Conservation (phyloP, 2,113 vertebrate genomes). For the Hepsetus odoe region DNA sequence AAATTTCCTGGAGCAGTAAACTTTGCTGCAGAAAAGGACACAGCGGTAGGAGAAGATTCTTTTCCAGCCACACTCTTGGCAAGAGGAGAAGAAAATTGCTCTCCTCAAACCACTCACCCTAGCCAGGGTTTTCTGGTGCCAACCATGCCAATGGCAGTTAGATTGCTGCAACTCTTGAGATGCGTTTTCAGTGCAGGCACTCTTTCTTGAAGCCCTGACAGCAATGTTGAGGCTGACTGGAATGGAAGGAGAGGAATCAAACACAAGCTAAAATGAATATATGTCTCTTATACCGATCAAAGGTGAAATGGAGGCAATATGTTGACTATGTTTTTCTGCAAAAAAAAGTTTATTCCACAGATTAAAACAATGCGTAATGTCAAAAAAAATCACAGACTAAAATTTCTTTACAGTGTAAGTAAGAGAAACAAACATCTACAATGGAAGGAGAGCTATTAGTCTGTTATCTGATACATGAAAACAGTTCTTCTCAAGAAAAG, state of each 20-base stretch:
- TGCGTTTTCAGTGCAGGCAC: conserved; percentile 54
- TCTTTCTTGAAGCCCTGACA: conserved; percentile 40
- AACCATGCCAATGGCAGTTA: conserved; percentile 35
- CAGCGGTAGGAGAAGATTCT: conserved; percentile 42
- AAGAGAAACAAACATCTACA: too few species aligned
- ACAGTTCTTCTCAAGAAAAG: too few species aligned
- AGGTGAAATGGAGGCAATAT: background rate
- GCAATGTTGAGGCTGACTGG: conserved; percentile 1
- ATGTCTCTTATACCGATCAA: conserved; percentile 25
- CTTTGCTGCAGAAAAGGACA: conserved; percentile 40
- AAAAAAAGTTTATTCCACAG: too few species aligned
- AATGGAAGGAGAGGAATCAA: conserved; percentile 28
- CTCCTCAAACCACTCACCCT: conserved; percentile 32
- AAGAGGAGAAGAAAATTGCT: conserved; percentile 44
- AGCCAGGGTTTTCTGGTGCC: conserved; percentile 27
- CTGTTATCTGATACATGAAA: too few species aligned
- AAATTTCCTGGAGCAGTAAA: conserved; percentile 45
- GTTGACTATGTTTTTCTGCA: too few species aligned
- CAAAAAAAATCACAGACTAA: too few species aligned
- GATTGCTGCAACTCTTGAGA: conserved; percentile 43
- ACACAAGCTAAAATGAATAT: conserved; percentile 15
- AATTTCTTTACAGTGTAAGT: too few species aligned
- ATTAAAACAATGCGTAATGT: too few species aligned
- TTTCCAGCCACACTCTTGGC: conserved; percentile 35
- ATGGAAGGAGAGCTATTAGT: too few species aligned